A percentile compares a stretch with the other conserved stretches of the same genome.
Conservation (phyloP, 2,888 invertebrate species). For the Eupithecia subfuscata region DNA sequence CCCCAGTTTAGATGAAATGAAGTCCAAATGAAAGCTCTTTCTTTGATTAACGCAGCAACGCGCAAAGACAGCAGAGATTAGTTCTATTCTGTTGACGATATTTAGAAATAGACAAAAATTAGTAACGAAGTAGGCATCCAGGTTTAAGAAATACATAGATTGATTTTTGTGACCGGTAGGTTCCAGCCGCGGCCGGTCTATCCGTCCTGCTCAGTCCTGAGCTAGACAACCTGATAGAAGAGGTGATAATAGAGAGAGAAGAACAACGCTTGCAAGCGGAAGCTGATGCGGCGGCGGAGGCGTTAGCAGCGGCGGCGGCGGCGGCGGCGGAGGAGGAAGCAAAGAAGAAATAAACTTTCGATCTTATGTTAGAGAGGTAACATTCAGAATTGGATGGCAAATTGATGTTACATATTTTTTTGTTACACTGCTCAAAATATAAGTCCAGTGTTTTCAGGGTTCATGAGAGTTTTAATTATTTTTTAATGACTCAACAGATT, state of each 20-base stretch:
- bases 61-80: too few relatives aligned
- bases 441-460: not conserved
- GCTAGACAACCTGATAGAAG: constrained; percentile 71
- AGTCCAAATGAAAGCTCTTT: too few relatives aligned
- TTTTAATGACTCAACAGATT: not conserved
- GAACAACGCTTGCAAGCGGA: constrained; percentile 55
- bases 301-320: not conserved
- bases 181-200: constrained; percentile 66
- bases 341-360: not conserved
- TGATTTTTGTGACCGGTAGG: constrained; percentile 49
- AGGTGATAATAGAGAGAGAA: constrained; percentile 66
- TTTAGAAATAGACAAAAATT: too few relatives aligned
- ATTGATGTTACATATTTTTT: not conserved
- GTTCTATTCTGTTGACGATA: too few relatives aligned
- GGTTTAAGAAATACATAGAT: not conserved
- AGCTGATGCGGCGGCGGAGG: constrained; percentile 34
- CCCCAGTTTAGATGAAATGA: too few relatives aligned
- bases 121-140: too few relatives aligned
- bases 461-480: not conserved
- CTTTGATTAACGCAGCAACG: too few relatives aligned
- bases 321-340: not conserved
- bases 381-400: not conserved
- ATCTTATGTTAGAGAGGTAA: not conserved
- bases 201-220: constrained; percentile 74
- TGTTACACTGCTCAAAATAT: not conserved